These are phyloP conservation scores for Linyphia triangularis DNA, from an alignment of 2,888 invertebrate species.

Conservation along the genomic window DNA sequence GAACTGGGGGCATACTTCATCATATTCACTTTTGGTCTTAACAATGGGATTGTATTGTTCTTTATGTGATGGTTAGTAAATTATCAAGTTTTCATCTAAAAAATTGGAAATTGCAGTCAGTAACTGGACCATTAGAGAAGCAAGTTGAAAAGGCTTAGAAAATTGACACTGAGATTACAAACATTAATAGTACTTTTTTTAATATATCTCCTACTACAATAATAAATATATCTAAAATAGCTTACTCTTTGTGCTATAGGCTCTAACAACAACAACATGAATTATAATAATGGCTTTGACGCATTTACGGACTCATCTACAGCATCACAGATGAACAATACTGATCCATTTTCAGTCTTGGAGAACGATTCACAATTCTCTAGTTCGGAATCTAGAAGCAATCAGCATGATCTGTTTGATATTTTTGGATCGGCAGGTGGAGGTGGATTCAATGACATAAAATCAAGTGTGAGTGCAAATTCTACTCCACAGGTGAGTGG, in stretches of 20 bases:
- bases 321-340: conserved; percentile 8
- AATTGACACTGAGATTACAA: no score
- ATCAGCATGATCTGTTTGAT: conserved; percentile 70
- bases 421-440: conserved; percentile 58
- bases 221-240: no score
- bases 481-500: conserved; percentile 68
- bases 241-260: neutral
- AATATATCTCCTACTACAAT: no score
- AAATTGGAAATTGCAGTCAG: no score
- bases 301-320: conserved; percentile 48
- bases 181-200: no score
- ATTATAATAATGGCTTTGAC: conserved; percentile 62
- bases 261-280: conserved; percentile 53
- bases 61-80: no score
- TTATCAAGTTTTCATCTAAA: no score
- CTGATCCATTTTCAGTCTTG: conserved; percentile 63
- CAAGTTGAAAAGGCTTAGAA: no score
- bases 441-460: conserved; percentile 50
- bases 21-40: no score
- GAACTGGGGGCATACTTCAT: no score
- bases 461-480: conserved; percentile 70
- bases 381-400: conserved; percentile 12
- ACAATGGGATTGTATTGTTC: no score
- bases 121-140: no score
- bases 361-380: conserved; percentile 32